Evolutionary conservation across 2,113 vertebrate species (phyloP).

Genomic region (Xiphias gladius): DNA sequence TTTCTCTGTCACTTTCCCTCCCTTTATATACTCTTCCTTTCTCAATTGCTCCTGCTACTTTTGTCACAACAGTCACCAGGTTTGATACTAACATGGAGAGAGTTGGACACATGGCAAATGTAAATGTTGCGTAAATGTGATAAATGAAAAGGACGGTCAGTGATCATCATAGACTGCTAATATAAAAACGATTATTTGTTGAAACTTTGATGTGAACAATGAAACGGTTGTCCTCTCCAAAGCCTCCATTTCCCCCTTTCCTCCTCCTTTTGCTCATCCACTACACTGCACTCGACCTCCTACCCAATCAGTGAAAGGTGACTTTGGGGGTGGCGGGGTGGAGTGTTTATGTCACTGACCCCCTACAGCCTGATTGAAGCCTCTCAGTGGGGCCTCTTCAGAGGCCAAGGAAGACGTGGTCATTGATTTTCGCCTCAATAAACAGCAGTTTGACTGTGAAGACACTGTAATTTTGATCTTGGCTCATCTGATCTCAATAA

Average conservation of each 20-base stretch:
- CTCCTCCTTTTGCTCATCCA: not conserved
- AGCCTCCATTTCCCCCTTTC: not conserved
- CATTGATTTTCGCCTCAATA: conserved; percentile 26
- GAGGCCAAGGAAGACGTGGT: conserved; percentile 20
- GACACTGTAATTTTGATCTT: conserved; percentile 17
- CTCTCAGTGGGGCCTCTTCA: conserved; percentile 46
- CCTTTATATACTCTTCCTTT: conserved; percentile 15
- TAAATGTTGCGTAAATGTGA: not conserved
- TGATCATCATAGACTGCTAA: not conserved
- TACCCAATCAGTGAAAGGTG: conserved; percentile 74
- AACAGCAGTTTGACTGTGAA: conserved; percentile 20
- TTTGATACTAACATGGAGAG: conserved; percentile 33
- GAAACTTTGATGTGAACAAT: not conserved
- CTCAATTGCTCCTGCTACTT: conserved; percentile 21
- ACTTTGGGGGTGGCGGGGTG: conserved; percentile 50
- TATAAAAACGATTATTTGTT: not conserved
- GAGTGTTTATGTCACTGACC: conserved; percentile 59
- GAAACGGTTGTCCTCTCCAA: not conserved
- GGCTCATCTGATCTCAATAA: not conserved
- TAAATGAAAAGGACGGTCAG: not conserved
- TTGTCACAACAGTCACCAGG: conserved; percentile 34
- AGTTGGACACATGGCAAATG: not conserved
- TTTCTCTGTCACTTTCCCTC: conserved; percentile 4
- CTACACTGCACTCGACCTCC: conserved; percentile 32
- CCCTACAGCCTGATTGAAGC: conserved; percentile 70